Evolutionary conservation across 1,140 invertebrate species (phyloP).

Genomic region (Acromyrmex echinatior): DNA sequence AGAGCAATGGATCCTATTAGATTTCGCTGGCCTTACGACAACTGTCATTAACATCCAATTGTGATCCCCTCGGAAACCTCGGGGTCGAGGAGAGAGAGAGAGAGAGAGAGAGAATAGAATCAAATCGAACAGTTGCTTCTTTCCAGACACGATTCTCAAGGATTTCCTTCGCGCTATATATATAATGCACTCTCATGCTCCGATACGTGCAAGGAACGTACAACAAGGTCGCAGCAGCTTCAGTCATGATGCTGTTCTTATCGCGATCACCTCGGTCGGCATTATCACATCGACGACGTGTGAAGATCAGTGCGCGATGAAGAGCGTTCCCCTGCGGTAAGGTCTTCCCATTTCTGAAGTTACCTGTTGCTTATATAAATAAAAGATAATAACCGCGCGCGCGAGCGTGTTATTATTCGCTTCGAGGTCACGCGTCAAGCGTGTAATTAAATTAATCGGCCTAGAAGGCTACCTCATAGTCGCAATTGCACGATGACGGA

Average conservation of each 20-base stretch:
- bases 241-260: constrained; percentile 58
- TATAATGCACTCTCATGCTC: constrained; percentile 50
- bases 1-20: not conserved
- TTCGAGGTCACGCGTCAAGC: constrained; percentile 18
- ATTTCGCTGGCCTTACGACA: constrained; percentile 21
- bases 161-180: constrained; percentile 7
- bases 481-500: constrained; percentile 73
- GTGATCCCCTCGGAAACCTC: constrained; percentile 9
- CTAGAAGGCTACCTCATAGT: constrained; percentile 43
- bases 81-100: not conserved
- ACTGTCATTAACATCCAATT: constrained; percentile 38
- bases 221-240: constrained; percentile 41
- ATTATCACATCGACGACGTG: constrained; percentile 31
- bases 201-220: constrained; percentile 29
- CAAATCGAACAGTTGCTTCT: not conserved
- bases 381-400: constrained; percentile 26
- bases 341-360: not conserved
- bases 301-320: constrained; percentile 32
- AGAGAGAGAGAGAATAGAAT: not conserved
- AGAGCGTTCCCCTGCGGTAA: not conserved
- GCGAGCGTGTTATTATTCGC: constrained; percentile 8
- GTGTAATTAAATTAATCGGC: constrained; percentile 59
- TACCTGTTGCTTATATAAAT: constrained; percentile 57
- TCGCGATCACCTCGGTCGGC: constrained; percentile 52
- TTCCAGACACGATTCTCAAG: constrained; percentile 33